Percentiles rank a stretch among this genome's conserved stretches.
phyloP scores from a whole-genome alignment of 2,888 invertebrate species.

The Cancer borealis region DNA sequence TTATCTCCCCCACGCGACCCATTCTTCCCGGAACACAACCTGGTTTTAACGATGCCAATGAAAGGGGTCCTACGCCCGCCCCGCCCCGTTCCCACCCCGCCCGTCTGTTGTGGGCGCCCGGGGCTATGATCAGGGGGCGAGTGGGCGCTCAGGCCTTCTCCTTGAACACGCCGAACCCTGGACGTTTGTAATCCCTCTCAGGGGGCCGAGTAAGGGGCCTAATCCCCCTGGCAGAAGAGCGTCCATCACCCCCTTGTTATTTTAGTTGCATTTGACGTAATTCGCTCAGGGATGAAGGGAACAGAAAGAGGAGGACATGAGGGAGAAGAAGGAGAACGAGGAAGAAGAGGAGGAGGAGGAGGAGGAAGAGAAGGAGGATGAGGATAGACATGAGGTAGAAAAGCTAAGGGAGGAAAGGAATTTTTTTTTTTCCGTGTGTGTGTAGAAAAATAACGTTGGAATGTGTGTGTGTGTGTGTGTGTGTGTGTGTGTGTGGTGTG shows the following conservation, averaged over 20 bases:
- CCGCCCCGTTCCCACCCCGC: background rate
- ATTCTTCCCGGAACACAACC: constrained; percentile 14
- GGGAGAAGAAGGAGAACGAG: background rate
- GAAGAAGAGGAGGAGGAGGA: background rate
- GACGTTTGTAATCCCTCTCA: constrained; percentile 29
- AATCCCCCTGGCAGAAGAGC: constrained; percentile 27
- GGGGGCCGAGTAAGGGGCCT: constrained; percentile 1
- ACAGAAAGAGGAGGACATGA: background rate
- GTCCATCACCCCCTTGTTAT: constrained; percentile 29
- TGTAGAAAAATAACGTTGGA: background rate
- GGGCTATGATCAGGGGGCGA: background rate
- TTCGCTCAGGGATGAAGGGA: constrained; percentile 13
- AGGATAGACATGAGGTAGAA: background rate
- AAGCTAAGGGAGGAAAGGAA: background rate
- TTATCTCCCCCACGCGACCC: background rate
- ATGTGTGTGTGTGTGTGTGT: background rate
- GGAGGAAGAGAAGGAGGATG: background rate
- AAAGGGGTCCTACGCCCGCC: background rate
- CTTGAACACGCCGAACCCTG: background rate
- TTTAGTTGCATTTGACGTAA: constrained; percentile 34
- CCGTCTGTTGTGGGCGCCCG: background rate
- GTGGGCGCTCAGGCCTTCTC: constrained; percentile 4
- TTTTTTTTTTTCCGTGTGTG: background rate
- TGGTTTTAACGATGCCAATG: constrained; percentile 18
- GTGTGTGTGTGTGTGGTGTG: constrained; percentile 40